Percentiles rank a stretch among this genome's conserved stretches.
Conservation (phyloP, 1,140 invertebrate genomes). For the Mactra quadrangularis region DNA sequence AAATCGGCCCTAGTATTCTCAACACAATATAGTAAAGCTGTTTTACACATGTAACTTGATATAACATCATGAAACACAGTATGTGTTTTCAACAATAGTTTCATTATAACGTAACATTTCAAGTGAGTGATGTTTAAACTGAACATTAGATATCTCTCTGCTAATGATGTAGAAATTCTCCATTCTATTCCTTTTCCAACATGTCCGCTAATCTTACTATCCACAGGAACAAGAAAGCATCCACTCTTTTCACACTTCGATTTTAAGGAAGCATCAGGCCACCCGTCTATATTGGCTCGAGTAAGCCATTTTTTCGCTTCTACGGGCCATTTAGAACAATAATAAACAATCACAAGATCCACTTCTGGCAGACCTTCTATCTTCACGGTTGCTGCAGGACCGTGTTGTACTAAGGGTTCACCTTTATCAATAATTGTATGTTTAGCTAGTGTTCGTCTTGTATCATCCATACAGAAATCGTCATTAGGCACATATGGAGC, state of each 20-base stretch:
- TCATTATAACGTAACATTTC: neutral
- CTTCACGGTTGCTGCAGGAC: no score
- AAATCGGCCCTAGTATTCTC: neutral
- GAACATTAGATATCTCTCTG: conserved; percentile 20
- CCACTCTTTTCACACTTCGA: no score
- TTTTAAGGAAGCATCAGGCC: neutral
- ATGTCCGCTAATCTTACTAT: neutral
- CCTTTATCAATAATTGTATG: neutral
- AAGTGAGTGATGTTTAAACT: conserved; percentile 17
- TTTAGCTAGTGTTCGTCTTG: neutral
- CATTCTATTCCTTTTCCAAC: neutral
- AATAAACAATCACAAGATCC: neutral
- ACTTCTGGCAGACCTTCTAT: no score
- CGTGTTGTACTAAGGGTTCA: no score
- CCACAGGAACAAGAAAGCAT: conserved; percentile 16
- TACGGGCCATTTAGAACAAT: neutral
- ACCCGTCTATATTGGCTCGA: neutral
- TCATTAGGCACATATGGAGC: neutral
- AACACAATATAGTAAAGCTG: conserved; percentile 9
- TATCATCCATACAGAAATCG: neutral
- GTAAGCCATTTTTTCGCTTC: neutral
- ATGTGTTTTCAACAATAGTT: conserved; percentile 8
- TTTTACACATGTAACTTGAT: conserved; percentile 33
- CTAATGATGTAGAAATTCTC: conserved; percentile 10
- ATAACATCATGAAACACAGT: neutral